A percentile compares a stretch with the other conserved stretches of the same genome.
These are phyloP conservation scores for Pogoniulus pusillus DNA, from an alignment of 2,797 vertebrate genomes.

Conservation along the genomic window DNA sequence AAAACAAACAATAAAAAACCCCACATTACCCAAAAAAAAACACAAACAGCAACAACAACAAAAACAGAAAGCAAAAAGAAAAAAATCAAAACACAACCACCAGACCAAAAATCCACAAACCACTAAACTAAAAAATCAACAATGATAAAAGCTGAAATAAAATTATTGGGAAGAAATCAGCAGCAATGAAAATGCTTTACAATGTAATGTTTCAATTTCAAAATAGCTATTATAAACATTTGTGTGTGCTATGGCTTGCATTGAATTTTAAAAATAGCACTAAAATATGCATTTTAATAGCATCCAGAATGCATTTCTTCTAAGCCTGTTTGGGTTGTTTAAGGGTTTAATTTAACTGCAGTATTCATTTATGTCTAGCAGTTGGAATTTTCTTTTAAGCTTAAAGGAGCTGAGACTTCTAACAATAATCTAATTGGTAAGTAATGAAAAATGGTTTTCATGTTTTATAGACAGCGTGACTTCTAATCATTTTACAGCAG, in stretches of 20 bases:
- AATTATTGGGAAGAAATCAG: slow-evolving; percentile 70
- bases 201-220: slow-evolving; percentile 62
- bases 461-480: slow-evolving; percentile 83
- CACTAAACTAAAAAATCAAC: background rate
- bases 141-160: slow-evolving; percentile 57
- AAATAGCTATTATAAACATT: slow-evolving; percentile 79
- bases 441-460: slow-evolving; percentile 82
- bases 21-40: no score
- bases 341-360: slow-evolving; percentile 80
- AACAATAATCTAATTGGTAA: slow-evolving; percentile 82
- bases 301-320: slow-evolving; percentile 81
- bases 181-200: slow-evolving; percentile 62
- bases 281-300: slow-evolving; percentile 79
- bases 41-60: no score
- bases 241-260: slow-evolving; percentile 74
- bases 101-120: no score
- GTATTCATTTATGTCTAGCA: slow-evolving; percentile 79
- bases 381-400: slow-evolving; percentile 79
- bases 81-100: no score
- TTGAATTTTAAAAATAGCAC: slow-evolving; percentile 80
- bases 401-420: slow-evolving; percentile 75
- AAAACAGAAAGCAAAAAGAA: no score
- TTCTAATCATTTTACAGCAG: slow-evolving; percentile 78
- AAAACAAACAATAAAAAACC: background rate
- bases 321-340: slow-evolving; percentile 78